Evolutionary conservation across 1,140 invertebrate species (phyloP), one percentile per base, ranked within the genome.

Genomic region (Lepidotrigona ventralis): DNA sequence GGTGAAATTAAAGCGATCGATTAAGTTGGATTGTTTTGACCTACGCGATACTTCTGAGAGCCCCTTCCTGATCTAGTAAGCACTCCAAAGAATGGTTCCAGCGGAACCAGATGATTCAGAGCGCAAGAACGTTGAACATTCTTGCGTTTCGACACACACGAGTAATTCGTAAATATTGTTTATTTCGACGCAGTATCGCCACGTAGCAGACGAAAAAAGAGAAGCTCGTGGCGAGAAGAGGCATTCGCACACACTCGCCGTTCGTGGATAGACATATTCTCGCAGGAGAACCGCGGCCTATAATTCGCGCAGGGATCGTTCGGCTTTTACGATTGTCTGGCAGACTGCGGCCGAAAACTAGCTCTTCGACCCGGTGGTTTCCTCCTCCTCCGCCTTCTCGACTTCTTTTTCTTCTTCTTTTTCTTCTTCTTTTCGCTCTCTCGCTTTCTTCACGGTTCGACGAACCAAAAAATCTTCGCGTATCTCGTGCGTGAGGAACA

Each of bases 271-370:
- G 79, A 77, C 89, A 84, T 85, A 89, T 86, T 56, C 86, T 82
- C 73, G 74, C 85, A 84, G 90, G 89, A 90, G 71, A 64, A 70
- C 91, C 90, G 88, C 89, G 91, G 91, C 91, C 92, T 93, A 92
- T 93, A 93, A 93, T 93, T 93, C 93, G 93, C 90, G 85, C 85
- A 90, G 90, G 90, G 90, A 92, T 93, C 91, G 90, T 93, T 93
- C 90, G 89, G 88, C 92, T 93, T 93, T 93, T 93, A 93, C 93
- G 92, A 93, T 88, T 92, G 92, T 92, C 92, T 92, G 91, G 86
- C 91, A 91, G 90, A 91, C 91, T 89, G 86, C 86, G 85, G 89
- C 87, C 89, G 89, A 92, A 46, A 91, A 91, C 90, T 91, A 92
- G 89, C 87, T 86, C 81, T 70, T 74, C 79, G 71, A 58, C 58